Evolutionary conservation across 2,797 vertebrate genomes (phyloP).

Genomic region (Psittacula echo): DNA sequence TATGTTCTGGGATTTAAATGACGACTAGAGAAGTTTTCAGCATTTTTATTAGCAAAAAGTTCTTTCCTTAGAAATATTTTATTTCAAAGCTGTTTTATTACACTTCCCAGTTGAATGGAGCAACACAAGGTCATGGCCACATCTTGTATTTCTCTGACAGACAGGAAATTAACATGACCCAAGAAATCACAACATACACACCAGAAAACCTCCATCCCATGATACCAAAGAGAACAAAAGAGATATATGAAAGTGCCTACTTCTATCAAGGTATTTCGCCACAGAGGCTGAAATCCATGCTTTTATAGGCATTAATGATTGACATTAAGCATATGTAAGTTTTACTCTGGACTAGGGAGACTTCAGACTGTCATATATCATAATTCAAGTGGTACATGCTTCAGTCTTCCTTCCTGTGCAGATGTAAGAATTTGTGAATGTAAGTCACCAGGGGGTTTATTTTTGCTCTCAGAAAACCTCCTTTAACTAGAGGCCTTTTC

Average conservation of each 20-base stretch:
- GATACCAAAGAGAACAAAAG: neutral
- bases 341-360: neutral
- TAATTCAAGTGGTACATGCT: neutral
- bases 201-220: neutral
- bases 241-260: neutral
- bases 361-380: neutral
- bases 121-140: neutral
- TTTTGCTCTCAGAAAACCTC: neutral
- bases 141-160: slow-evolving; percentile 28
- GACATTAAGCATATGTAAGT: neutral
- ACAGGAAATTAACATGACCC: slow-evolving; percentile 45
- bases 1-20: slow-evolving; percentile 45
- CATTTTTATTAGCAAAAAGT: slow-evolving; percentile 44
- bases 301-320: neutral
- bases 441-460: neutral
- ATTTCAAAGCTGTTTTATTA: slow-evolving; percentile 49
- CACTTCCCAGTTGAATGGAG: slow-evolving; percentile 28
- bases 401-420: slow-evolving; percentile 14
- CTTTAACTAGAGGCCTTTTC: neutral
- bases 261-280: neutral
- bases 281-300: neutral
- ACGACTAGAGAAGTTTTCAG: slow-evolving; percentile 41
- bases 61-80: slow-evolving; percentile 35
- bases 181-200: slow-evolving; percentile 19
- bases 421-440: neutral